These are phyloP conservation scores for Seira musarum DNA, from an alignment of 2,888 invertebrate species.

Conservation along the genomic window DNA sequence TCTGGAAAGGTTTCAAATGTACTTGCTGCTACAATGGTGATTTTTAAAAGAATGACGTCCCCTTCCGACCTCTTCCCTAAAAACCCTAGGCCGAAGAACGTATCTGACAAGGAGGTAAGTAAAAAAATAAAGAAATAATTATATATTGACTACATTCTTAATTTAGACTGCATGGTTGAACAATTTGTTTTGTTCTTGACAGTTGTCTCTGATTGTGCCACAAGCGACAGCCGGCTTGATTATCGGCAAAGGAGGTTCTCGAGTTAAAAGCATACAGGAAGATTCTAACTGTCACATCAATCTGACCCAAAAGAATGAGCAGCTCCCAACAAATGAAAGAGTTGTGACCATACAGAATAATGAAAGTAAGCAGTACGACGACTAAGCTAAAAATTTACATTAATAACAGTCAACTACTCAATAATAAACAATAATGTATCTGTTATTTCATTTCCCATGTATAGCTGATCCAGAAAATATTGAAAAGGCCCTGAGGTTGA, in stretches of 20 bases:
- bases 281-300: slow-evolving; percentile 69
- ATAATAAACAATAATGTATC: too few relatives aligned
- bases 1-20: slow-evolving; percentile 68
- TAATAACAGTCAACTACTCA: too few relatives aligned
- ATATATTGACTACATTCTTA: slow-evolving; percentile 5
- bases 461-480: slow-evolving; percentile 68
- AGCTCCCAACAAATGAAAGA: slow-evolving; percentile 69
- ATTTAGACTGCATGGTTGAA: too few relatives aligned
- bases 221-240: slow-evolving; percentile 69
- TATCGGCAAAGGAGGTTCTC: slow-evolving; percentile 69
- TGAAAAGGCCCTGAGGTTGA: slow-evolving; percentile 67
- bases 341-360: slow-evolving; percentile 70
- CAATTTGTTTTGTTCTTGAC: slow-evolving; percentile 25
- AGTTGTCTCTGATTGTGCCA: slow-evolving; percentile 69
- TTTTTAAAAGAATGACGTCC: slow-evolving; percentile 69
- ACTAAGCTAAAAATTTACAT: not conserved
- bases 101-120: slow-evolving; percentile 68
- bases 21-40: slow-evolving; percentile 67
- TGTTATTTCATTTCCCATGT: too few relatives aligned
- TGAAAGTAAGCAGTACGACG: slow-evolving; percentile 62
- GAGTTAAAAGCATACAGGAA: slow-evolving; percentile 69
- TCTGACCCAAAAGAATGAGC: slow-evolving; percentile 69
- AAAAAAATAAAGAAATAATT: not conserved
- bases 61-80: slow-evolving; percentile 69
- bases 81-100: slow-evolving; percentile 68